A percentile compares a stretch with the other conserved stretches of the same genome.
Evolutionary conservation across 2,888 invertebrate genomes (phyloP).

Genomic region (Eristalis arbustorum): DNA sequence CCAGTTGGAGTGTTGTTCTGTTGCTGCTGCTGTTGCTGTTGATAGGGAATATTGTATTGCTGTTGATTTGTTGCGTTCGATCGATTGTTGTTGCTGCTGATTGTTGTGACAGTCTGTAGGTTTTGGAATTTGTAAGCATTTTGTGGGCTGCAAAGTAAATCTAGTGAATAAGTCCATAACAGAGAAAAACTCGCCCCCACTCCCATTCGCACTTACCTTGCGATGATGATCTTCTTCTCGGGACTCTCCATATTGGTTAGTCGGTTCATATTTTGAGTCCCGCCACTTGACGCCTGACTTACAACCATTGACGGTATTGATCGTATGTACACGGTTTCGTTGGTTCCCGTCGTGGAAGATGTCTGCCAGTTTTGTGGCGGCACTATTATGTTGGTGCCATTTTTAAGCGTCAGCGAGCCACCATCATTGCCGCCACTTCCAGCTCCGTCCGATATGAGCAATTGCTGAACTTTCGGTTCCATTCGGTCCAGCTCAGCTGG

Average conservation of each 20-base stretch:
- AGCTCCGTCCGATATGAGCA: conserved; percentile 61
- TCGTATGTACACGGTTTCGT: conserved; percentile 73
- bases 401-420: conserved; percentile 71
- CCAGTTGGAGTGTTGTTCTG: conserved; percentile 76
- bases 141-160: conserved; percentile 70
- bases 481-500: conserved; percentile 79
- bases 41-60: conserved; percentile 76
- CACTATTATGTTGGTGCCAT: conserved; percentile 74
- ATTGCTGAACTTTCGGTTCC: conserved; percentile 73
- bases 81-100: conserved; percentile 68
- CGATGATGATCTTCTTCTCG: conserved; percentile 75
- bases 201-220: conserved; percentile 71
- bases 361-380: conserved; percentile 63
- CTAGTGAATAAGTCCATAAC: neutral
- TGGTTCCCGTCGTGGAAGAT: conserved; percentile 45
- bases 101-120: conserved; percentile 71
- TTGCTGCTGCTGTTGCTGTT: conserved; percentile 80
- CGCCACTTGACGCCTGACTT: conserved; percentile 71
- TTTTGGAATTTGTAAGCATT: conserved; percentile 76
- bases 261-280: conserved; percentile 73
- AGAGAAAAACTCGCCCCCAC: neutral
- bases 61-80: conserved; percentile 70
- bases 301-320: conserved; percentile 71
- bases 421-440: conserved; percentile 34
- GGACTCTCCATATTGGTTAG: conserved; percentile 72